These are phyloP conservation scores for Celastrina argiolus DNA, from an alignment of 2,888 invertebrate genomes.

Conservation along the genomic window DNA sequence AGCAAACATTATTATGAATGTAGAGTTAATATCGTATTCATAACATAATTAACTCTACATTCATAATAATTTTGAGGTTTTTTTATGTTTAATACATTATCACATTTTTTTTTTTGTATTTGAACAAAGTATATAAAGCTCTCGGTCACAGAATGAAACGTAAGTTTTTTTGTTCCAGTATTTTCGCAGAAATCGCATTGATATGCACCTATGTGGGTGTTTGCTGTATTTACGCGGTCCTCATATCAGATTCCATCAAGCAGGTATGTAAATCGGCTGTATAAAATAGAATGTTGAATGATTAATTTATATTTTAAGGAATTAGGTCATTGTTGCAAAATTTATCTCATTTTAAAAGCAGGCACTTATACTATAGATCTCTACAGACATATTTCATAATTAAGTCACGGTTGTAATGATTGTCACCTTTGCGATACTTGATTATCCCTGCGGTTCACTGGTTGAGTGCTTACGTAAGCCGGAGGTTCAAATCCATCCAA, in stretches of 20 bases:
- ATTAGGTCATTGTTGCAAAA: conserved; percentile 3
- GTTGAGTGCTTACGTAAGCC: too few relatives aligned
- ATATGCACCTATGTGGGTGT: conserved; percentile 83
- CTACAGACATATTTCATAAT: background rate
- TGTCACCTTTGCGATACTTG: background rate
- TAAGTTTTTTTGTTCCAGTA: conserved; percentile 50
- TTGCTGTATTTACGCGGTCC: conserved; percentile 86
- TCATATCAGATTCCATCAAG: conserved; percentile 82
- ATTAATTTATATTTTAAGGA: background rate
- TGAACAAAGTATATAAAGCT: too few relatives aligned
- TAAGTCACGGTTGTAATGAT: background rate
- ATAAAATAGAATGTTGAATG: conserved; percentile 10
- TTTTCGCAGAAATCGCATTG: conserved; percentile 80
- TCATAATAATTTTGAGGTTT: too few relatives aligned
- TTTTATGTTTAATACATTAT: too few relatives aligned
- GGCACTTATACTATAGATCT: background rate
- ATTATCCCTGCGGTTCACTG: too few relatives aligned
- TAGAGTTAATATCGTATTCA: too few relatives aligned
- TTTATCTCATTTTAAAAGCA: background rate
- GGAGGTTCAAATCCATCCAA: too few relatives aligned
- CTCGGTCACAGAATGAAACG: too few relatives aligned
- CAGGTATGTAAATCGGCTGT: conserved; percentile 65
- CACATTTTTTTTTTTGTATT: too few relatives aligned
- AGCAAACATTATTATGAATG: too few relatives aligned
- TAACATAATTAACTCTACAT: too few relatives aligned